These are phyloP conservation scores for Varanus komodoensis DNA, from an alignment of 2,113 vertebrate species.

Conservation along the genomic window DNA sequence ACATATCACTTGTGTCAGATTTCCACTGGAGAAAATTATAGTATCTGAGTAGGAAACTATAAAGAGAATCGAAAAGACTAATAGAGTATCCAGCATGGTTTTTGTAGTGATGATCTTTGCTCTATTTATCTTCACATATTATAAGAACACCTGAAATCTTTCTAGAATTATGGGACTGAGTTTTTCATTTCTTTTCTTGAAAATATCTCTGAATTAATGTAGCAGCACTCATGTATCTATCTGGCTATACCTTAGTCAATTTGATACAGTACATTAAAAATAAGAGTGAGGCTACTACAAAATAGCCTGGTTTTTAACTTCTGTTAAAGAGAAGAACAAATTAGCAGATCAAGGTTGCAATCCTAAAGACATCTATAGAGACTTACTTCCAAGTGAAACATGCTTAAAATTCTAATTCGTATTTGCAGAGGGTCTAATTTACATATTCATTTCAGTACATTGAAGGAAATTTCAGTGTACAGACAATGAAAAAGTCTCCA, in stretches of 20 bases:
- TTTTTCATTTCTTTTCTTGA: not conserved
- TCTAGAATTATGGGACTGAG: not conserved
- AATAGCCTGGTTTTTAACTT: not conserved
- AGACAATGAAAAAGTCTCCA: not conserved
- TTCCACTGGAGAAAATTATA: not conserved
- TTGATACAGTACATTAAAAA: not conserved
- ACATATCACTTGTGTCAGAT: conserved; percentile 24
- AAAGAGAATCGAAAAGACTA: not conserved
- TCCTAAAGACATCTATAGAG: not conserved
- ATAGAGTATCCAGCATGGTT: not conserved
- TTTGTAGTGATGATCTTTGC: not conserved
- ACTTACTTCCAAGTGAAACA: not conserved
- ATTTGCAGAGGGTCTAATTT: not conserved
- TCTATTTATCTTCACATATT: not conserved
- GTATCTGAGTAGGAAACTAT: not conserved
- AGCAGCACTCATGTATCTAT: not conserved
- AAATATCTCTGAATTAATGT: too few species aligned
- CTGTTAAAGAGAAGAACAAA: not conserved
- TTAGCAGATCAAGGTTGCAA: not conserved
- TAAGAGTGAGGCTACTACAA: not conserved
- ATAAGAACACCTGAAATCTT: not conserved
- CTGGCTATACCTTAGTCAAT: not conserved
- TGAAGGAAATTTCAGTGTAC: not conserved
- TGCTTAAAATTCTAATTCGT: not conserved
- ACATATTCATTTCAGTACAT: not conserved